phyloP scores from a whole-genome alignment of 2,888 invertebrate genomes.

The Parelbella ahira region DNA sequence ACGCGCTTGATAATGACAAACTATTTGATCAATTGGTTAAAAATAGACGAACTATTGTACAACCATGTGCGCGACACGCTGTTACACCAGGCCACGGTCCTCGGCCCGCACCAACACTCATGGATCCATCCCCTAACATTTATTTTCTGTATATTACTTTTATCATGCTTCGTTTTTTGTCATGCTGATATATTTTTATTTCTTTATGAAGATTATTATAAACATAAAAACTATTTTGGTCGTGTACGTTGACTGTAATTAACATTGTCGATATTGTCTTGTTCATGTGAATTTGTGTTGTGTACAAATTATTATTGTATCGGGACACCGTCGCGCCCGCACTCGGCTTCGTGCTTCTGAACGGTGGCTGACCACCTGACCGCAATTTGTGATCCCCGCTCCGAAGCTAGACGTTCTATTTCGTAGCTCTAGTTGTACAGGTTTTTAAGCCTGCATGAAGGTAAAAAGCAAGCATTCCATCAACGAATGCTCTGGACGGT shows the following conservation, averaged over 20 bases:
- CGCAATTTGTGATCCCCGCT: slow-evolving; percentile 63
- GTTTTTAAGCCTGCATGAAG: slow-evolving; percentile 68
- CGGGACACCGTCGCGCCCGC: slow-evolving; percentile 69
- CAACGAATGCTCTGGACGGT: slow-evolving; percentile 70
- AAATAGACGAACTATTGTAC: slow-evolving; percentile 18
- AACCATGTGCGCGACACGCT: slow-evolving; percentile 26
- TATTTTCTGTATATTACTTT: slow-evolving; percentile 46
- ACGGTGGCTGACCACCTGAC: slow-evolving; percentile 60
- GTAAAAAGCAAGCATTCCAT: slow-evolving; percentile 69
- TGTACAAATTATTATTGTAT: slow-evolving; percentile 51
- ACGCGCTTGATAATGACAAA: slow-evolving; percentile 26
- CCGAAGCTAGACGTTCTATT: slow-evolving; percentile 58
- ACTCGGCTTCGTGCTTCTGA: slow-evolving; percentile 71
- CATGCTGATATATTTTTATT: slow-evolving; percentile 48
- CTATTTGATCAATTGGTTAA: slow-evolving; percentile 26
- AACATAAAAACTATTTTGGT: slow-evolving; percentile 77
- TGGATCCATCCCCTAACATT: slow-evolving; percentile 41
- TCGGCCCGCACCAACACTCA: slow-evolving; percentile 66
- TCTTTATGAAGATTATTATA: slow-evolving; percentile 46
- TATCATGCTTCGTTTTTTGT: slow-evolving; percentile 66
- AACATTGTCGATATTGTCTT: slow-evolving; percentile 69
- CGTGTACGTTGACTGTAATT: slow-evolving; percentile 69
- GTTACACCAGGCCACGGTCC: slow-evolving; percentile 35
- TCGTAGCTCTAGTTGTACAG: slow-evolving; percentile 68
- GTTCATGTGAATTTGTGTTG: slow-evolving; percentile 80